Base-by-base conservation (phyloP, 2,888 invertebrate species). In the Zaprionus obscuricornis region DNA sequence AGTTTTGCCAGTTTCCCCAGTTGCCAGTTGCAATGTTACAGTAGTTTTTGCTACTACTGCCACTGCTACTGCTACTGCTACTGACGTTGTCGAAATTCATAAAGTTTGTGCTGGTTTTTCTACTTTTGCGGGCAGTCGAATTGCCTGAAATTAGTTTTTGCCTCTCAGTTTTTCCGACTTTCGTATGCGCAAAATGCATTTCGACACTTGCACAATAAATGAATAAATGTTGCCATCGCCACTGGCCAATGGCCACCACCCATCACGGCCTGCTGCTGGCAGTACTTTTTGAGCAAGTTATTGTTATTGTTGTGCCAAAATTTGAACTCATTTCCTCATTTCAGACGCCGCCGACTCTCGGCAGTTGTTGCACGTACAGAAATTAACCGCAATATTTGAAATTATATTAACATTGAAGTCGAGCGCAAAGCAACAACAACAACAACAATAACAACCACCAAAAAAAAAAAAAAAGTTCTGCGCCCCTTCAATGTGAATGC, bases 341-440 rank as follows among this genome's bases (percentile, higher is more conserved):
- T n/a, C n/a, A n/a, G n/a, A n/a, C n/a, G n/a, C n/a, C n/a, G n/a
- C n/a, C n/a, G n/a, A n/a, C n/a, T n/a, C 29, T 16, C 2, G 24
- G 17, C 37, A 51, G 57, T 46, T 7, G 47, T 40, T 26, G 54
- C 58, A 42, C 40, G 59, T 62, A 50, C 51, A 66, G 52, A 74
- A 79, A 76, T 81, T 76, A 81, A 81, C 81, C 81, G 55, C 83
- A 83, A 77, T 79, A 81, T 74, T 76, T 79, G 71, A 79, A 76
- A 79, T 81, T 78, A 78, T 82, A 82, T 82, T 78, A 69, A 74
- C 66, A 77, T 69, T 66, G 43, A 66, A 81, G 74, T 64, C 59
- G 56, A 29, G 24, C 24, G 29, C 36, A 46, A 72, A 10, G 8
- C 3, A 27, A 27, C 8, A 27, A n/a, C 2, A 2, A 27, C 8